A percentile compares a stretch with the other conserved stretches of the same genome.
Evolutionary conservation across 2,888 invertebrate genomes (phyloP).

Genomic region (Hybos culiciformis): DNA sequence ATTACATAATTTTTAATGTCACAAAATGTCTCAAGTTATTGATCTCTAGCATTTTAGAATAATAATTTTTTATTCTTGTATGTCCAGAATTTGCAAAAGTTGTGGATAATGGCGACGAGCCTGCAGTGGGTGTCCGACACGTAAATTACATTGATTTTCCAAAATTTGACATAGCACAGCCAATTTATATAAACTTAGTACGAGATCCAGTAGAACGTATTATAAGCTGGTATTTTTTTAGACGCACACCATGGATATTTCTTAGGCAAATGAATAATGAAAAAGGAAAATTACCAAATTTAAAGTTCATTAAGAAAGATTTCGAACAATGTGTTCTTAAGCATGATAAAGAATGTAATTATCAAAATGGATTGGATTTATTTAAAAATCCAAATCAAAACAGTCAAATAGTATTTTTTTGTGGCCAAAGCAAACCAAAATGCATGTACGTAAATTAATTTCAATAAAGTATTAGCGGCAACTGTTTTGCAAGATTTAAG

Average conservation of each 20-base stretch:
- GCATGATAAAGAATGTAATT: constrained; percentile 59
- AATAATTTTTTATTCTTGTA: too few species aligned
- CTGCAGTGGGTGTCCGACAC: constrained; percentile 25
- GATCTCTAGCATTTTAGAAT: too few species aligned
- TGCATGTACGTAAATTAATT: constrained; percentile 71
- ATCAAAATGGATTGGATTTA: constrained; percentile 61
- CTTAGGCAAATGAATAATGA: too few species aligned
- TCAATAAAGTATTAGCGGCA: too few species aligned
- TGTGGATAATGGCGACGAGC: constrained; percentile 46
- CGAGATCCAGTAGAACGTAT: constrained; percentile 81
- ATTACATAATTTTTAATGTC: too few species aligned
- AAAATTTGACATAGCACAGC: constrained; percentile 53
- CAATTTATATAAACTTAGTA: constrained; percentile 80
- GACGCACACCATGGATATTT: constrained; percentile 81
- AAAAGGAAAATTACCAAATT: constrained; percentile 25
- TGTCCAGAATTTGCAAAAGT: constrained; percentile 31
- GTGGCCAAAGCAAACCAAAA: constrained; percentile 64
- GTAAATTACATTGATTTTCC: constrained; percentile 30
- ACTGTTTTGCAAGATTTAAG: too few species aligned
- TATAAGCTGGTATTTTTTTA: constrained; percentile 85
- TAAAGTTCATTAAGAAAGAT: constrained; percentile 71
- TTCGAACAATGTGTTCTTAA: constrained; percentile 73
- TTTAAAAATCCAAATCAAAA: constrained; percentile 77
- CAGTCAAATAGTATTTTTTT: constrained; percentile 76
- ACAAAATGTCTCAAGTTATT: too few species aligned